Conservation (phyloP, 2,113 vertebrate genomes). For the Neodontobutis hainanensis region DNA sequence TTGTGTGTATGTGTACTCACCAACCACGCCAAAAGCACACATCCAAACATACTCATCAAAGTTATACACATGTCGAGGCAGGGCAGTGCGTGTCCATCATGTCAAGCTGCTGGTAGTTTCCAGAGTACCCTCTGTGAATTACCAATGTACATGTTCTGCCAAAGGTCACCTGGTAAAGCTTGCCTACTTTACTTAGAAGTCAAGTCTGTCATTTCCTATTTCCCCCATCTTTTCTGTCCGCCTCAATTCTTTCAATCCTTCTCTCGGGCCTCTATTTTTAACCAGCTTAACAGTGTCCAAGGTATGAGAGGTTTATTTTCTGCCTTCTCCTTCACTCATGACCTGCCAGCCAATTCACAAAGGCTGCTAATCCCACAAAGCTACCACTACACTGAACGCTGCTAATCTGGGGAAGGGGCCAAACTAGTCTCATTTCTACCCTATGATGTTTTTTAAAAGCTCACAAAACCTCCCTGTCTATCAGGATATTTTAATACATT, state of each 20-base stretch:
- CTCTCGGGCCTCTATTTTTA: constrained; percentile 73
- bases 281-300: constrained; percentile 62
- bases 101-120: constrained; percentile 22
- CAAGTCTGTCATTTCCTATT: constrained; percentile 38
- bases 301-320: constrained; percentile 66
- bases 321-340: constrained; percentile 62
- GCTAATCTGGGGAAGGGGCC: constrained; percentile 19
- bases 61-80: constrained; percentile 74
- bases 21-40: constrained; percentile 72
- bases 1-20: constrained; percentile 64
- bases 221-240: constrained; percentile 51
- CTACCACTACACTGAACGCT: constrained; percentile 27
- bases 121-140: constrained; percentile 3
- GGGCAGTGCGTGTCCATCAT: constrained; percentile 46
- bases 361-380: constrained; percentile 62
- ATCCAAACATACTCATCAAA: constrained; percentile 75
- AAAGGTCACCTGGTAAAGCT: constrained; percentile 60
- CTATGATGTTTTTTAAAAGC: not conserved
- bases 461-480: not conserved
- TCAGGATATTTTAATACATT: not conserved
- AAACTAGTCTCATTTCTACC: not conserved
- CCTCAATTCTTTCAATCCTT: constrained; percentile 62
- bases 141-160: constrained; percentile 20
- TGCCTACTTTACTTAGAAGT: constrained; percentile 43
- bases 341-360: constrained; percentile 63